These are phyloP conservation scores for Athalia circularis DNA, from an alignment of 2,888 invertebrate species.

Conservation along the genomic window DNA sequence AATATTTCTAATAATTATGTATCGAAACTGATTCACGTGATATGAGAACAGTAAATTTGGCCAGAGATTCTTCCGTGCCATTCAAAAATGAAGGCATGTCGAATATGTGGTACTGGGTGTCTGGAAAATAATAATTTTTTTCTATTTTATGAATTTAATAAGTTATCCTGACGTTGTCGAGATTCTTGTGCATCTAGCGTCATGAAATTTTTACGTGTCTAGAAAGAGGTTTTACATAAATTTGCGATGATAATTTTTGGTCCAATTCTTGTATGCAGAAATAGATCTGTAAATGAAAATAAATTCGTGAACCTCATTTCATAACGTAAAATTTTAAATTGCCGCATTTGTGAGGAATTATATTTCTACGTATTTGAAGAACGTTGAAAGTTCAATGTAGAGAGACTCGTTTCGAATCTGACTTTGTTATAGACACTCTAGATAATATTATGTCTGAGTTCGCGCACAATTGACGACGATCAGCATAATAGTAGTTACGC, in stretches of 20 bases:
- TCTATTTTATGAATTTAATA: not conserved
- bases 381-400: not conserved
- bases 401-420: constrained; percentile 21
- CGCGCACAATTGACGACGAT: no score
- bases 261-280: not conserved
- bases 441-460: no score
- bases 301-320: not conserved
- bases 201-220: not conserved
- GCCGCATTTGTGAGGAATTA: no score
- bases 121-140: not conserved
- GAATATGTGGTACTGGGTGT: not conserved
- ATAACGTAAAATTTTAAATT: not conserved
- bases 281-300: not conserved
- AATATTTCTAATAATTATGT: not conserved
- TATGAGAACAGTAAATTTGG: no score
- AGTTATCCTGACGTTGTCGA: not conserved
- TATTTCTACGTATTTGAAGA: no score
- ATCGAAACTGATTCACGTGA: not conserved
- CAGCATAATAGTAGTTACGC: not conserved
- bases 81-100: constrained; percentile 4
- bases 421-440: not conserved
- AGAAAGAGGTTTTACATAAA: not conserved
- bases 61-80: not conserved
- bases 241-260: no score
- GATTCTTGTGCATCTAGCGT: not conserved